Evolutionary conservation across 2,113 vertebrate species (phyloP), one percentile per base, ranked within the genome.

Genomic region (Bufo bufo): DNA sequence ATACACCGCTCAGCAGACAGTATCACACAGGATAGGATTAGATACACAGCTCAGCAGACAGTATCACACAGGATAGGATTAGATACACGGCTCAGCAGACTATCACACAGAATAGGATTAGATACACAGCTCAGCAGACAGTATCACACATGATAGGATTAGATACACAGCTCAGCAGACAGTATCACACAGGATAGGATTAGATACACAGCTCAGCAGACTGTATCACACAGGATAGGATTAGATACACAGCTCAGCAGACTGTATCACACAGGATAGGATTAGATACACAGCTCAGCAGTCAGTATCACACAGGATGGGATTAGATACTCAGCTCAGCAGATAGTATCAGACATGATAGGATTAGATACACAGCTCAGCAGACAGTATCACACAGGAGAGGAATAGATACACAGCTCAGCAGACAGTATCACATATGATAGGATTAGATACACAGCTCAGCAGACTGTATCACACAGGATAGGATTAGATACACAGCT

Each of bases 401-500:
- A 69, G 66, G 66, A n/a, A n/a, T 71, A 71, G 66, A 71, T 71
- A 71, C 66, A 71, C 66, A 43, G 11, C n/a, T 71, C n/a, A 71
- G 66, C n/a, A 33, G 66, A 33, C 66, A 33, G 66, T 71, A 71
- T 71, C 23, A 71, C n/a, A 33, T 1, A 13, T 10, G 1, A 69
- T 66, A 66, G 20, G n/a, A 4, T 63, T 20, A 63, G 61, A 61
- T 17, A 17, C 33, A 33, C 33, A 33, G 33, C 33, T 33, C 33
- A 33, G 33, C 33, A 33, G 33, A 33, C 33, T 1, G 33, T 1
- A 33, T 33, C 33, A 33, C 33, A 33, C 33, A 33, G 33, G 33
- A 33, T 13, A 61, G 3, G 3, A 65, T 65, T 58, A 58, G 56
- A 69, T 69, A 69, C 63, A 23, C 23, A 69, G 66, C 71, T 74